Base-by-base conservation (phyloP, 2,797 vertebrate genomes). In the Pampus argenteus region DNA sequence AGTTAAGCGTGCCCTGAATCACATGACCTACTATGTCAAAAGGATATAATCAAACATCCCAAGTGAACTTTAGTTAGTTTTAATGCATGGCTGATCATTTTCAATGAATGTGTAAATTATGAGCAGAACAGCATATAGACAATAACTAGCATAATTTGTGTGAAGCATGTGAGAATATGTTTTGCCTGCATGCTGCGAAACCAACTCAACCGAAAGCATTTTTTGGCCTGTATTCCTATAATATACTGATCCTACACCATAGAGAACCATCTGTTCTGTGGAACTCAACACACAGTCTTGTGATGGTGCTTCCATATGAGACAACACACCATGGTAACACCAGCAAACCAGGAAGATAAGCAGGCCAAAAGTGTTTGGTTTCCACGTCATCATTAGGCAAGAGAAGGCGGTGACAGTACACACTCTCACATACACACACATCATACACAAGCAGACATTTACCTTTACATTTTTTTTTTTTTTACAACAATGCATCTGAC, bases 201-300 rank as follows among this genome's bases (percentile, higher is more conserved):
- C 56, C 51, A 17, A 66, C 72, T 81, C 78, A 79, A 75, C 74
- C 50, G 22, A 57, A 78, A 75, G 36, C 38, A 48, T 64, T 65
- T 70, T 74, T 83, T 85, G 86, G 84, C 85, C 63, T 79, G 47
- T 47, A 3, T 71, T 81, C 38, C 51, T 29, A 47, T 62, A 65
- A 76, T 83, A 71, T 63, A 84, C 66, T 48, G 77, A 76, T 65
- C 48, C 61, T 59, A 71, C 76, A 81, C 71, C 78, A 76, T 54
- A 56, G 64, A 76, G 83, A 2, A 55, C 89, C 86, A 89, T 91
- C 89, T 93, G 88, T 40, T 88, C 65, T 29, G 65, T 66, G 61
- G 23, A 74, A 42, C 22, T 55, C 74, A 48, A 56, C 63, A 58
- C 62, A 48, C 49, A 57, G 54, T 56, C 49, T 54, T 62, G 69